phyloP scores from a whole-genome alignment of 2,888 invertebrate species.

The Melanotus villosus region DNA sequence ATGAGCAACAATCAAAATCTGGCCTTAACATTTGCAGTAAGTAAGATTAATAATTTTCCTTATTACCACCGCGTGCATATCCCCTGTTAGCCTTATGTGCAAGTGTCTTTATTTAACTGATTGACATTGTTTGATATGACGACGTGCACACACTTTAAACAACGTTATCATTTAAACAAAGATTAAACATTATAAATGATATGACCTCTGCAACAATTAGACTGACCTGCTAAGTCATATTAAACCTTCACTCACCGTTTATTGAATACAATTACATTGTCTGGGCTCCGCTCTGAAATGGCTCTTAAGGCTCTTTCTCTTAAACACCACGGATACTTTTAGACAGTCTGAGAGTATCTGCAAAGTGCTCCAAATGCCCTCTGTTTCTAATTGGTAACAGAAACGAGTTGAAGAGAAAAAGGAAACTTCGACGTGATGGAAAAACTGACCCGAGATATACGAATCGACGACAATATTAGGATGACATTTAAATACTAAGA shows the following conservation, averaged over 20 bases:
- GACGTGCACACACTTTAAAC: conserved; percentile 62
- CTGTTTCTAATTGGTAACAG: conserved; percentile 23
- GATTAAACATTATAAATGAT: conserved; percentile 69
- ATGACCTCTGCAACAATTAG: conserved; percentile 69
- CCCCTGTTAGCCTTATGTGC: conserved; percentile 28
- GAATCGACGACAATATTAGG: conserved; percentile 34
- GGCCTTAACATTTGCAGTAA: conserved; percentile 18
- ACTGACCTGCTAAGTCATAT: conserved; percentile 67
- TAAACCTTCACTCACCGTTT: conserved; percentile 64
- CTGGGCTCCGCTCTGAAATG: conserved; percentile 56
- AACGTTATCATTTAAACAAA: conserved; percentile 66
- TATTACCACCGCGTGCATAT: conserved; percentile 1
- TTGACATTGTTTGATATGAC: conserved; percentile 44
- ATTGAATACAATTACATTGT: conserved; percentile 66
- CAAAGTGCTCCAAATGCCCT: conserved; percentile 32
- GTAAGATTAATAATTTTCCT: conserved; percentile 20
- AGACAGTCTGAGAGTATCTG: conserved; percentile 26
- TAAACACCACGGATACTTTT: conserved; percentile 37
- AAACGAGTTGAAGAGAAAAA: conserved; percentile 23
- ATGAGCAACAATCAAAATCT: conserved; percentile 1
- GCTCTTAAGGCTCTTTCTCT: conserved; percentile 55
- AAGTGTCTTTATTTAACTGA: conserved; percentile 43
- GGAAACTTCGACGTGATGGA: conserved; percentile 8
- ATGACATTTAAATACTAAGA: conserved; percentile 51
- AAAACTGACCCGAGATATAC: neutral